Evolutionary conservation across 2,113 vertebrate species (phyloP).

Genomic region (Indri indri): DNA sequence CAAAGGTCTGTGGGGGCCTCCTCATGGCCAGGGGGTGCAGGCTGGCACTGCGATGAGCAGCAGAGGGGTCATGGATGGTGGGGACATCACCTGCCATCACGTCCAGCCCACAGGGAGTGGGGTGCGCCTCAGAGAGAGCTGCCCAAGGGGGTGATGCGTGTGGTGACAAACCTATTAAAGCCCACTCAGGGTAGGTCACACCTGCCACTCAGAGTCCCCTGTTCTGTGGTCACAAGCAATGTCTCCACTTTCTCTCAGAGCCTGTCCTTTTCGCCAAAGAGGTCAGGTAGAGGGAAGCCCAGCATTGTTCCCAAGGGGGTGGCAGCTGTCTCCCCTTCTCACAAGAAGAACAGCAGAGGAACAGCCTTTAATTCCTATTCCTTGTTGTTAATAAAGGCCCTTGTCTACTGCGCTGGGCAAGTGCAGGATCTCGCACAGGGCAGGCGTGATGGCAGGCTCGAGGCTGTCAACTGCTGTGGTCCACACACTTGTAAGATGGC

Average conservation of each 20-base stretch:
- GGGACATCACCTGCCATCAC: too few species aligned
- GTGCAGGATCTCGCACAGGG: neutral
- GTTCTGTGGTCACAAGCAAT: neutral
- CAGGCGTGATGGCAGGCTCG: neutral
- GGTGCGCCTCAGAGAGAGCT: neutral
- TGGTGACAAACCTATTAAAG: neutral
- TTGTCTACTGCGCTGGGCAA: neutral
- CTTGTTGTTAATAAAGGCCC: neutral
- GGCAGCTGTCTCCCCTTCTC: neutral
- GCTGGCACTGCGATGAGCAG: neutral
- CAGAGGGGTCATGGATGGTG: neutral
- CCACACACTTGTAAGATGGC: neutral
- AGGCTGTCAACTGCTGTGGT: neutral
- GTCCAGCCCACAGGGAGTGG: too few species aligned
- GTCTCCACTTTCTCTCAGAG: neutral
- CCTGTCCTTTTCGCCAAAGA: neutral
- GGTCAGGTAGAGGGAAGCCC: neutral
- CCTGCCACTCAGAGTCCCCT: neutral
- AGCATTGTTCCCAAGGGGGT: neutral
- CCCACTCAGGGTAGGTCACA: neutral
- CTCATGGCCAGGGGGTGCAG: neutral
- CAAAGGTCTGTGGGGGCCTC: neutral
- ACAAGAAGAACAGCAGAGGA: neutral
- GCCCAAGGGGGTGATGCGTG: fast-evolving
- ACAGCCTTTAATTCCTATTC: neutral